These are phyloP conservation scores for Artibeus jamaicensis DNA, from an alignment of 2,797 vertebrate species.

Conservation along the genomic window DNA sequence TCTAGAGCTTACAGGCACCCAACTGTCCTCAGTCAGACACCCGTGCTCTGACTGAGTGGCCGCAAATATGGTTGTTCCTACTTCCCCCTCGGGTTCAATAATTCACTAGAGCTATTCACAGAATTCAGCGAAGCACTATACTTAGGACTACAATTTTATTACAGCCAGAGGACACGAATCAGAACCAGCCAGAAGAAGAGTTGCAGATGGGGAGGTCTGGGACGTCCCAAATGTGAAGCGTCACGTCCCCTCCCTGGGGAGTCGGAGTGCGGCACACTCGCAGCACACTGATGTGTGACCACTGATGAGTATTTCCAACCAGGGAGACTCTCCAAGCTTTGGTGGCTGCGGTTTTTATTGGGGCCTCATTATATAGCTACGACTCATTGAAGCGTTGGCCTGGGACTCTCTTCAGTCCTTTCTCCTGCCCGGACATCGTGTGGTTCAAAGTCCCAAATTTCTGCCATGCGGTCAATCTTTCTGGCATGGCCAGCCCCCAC, in stretches of 20 bases:
- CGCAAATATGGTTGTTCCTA: background rate
- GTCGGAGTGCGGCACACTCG: too few species aligned
- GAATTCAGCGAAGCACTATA: background rate
- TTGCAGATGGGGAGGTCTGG: too few species aligned
- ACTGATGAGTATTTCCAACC: background rate
- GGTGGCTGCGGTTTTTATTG: background rate
- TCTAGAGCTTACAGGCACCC: background rate
- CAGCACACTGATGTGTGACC: background rate
- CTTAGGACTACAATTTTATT: background rate
- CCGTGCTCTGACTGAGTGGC: background rate
- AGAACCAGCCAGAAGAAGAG: background rate
- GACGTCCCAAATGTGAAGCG: background rate
- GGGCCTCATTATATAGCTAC: background rate
- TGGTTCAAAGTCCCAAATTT: background rate
- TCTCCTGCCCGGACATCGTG: background rate
- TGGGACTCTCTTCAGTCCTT: background rate
- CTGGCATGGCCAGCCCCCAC: background rate
- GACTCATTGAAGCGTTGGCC: background rate
- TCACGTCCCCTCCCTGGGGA: rapidly evolving
- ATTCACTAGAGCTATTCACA: background rate
- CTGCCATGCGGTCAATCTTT: background rate
- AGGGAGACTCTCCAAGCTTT: background rate
- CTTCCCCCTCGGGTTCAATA: background rate
- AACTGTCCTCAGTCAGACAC: background rate
- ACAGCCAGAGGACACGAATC: background rate